Conservation (phyloP, 2,113 vertebrate species). For the Tragelaphus scriptus region DNA sequence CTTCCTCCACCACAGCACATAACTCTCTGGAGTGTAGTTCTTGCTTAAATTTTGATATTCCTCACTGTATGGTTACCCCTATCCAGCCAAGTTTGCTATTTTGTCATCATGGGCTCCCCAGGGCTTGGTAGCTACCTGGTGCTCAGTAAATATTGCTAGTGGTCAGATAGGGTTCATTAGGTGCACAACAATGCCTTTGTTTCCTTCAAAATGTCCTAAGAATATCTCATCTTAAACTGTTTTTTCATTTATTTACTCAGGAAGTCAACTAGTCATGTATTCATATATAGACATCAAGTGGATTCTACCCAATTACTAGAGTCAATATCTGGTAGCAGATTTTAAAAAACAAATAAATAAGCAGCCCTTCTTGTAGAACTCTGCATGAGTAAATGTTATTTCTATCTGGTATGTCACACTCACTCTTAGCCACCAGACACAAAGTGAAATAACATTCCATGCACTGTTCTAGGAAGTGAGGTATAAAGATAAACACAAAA, state of each 20-base stretch:
- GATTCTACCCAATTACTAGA: neutral
- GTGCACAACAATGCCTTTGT: neutral
- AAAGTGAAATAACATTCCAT: neutral
- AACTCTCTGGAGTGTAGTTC: neutral
- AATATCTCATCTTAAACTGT: neutral
- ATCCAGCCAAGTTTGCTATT: neutral
- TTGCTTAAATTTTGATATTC: neutral
- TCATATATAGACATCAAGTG: neutral
- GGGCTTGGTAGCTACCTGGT: neutral
- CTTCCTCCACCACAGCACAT: neutral
- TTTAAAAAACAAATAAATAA: neutral
- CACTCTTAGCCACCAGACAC: neutral
- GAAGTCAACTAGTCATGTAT: neutral
- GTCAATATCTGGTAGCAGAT: neutral
- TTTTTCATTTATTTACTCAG: neutral
- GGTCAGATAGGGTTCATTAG: neutral
- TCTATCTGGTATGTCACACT: neutral
- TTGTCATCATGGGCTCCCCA: neutral
- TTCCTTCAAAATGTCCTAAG: neutral
- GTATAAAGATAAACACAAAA: neutral
- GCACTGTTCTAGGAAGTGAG: neutral
- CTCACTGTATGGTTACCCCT: neutral
- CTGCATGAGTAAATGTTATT: neutral
- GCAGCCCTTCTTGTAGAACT: neutral
- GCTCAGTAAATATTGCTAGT: neutral